These are phyloP conservation scores for Uloborus diversus DNA, from an alignment of 1,140 invertebrate genomes.

Conservation along the genomic window DNA sequence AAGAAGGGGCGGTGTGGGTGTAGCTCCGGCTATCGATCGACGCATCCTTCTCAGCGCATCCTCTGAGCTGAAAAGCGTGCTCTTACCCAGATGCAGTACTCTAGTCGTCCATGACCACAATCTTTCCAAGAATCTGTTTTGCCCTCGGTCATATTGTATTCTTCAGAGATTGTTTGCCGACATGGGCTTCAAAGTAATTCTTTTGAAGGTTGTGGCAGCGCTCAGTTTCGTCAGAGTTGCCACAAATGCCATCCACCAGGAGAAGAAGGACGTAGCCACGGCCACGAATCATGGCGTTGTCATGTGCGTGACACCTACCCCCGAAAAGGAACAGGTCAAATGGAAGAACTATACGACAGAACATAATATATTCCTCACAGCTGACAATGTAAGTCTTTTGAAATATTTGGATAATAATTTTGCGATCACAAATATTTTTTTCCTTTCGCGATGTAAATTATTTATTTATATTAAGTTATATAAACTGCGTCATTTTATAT, in stretches of 20 bases:
- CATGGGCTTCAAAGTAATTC: background rate
- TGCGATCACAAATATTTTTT: too few species aligned
- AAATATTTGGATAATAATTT: too few species aligned
- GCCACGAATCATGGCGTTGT: background rate
- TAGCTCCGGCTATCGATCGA: constrained; percentile 3
- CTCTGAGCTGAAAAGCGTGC: constrained; percentile 4
- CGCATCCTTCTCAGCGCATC: constrained; percentile 21
- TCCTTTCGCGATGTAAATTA: too few species aligned
- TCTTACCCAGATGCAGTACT: constrained; percentile 1
- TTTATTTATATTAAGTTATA: too few species aligned
- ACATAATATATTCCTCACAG: background rate
- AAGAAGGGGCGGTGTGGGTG: background rate
- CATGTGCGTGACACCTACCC: constrained; percentile 3
- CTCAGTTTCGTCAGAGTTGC: background rate
- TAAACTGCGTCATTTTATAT: too few species aligned
- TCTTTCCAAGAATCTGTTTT: background rate
- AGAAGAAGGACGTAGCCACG: background rate
- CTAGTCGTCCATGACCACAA: background rate
- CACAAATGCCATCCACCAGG: background rate
- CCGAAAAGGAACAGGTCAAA: background rate
- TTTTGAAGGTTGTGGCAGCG: background rate
- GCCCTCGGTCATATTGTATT: background rate
- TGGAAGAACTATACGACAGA: constrained; percentile 11
- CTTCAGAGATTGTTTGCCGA: background rate
- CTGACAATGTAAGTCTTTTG: constrained; percentile 10